phyloP scores from a whole-genome alignment of 1,140 invertebrate genomes.

The Octopus sinensis region DNA sequence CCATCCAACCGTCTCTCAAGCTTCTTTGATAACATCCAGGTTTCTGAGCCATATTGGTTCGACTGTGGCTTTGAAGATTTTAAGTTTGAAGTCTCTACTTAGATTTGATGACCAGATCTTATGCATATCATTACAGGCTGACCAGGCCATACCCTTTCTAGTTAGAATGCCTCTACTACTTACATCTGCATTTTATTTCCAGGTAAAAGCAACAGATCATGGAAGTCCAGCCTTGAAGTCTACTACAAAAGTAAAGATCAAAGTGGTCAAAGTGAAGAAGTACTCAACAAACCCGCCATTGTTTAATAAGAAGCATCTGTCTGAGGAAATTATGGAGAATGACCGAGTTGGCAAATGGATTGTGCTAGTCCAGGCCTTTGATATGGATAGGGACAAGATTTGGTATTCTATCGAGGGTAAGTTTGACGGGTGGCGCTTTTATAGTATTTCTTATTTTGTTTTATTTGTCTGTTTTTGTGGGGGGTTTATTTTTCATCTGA shows the following conservation, averaged over 20 bases:
- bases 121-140: no score
- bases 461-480: no score
- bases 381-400: conserved; percentile 77
- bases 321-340: conserved; percentile 76
- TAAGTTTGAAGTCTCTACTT: no score
- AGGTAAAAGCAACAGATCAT: conserved; percentile 79
- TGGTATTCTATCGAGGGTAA: conserved; percentile 88
- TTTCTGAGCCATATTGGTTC: no score
- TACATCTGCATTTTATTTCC: not conserved
- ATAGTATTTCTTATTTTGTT: not conserved
- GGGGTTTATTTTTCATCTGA: no score
- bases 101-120: no score
- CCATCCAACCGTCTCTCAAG: no score
- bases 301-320: conserved; percentile 65
- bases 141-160: no score
- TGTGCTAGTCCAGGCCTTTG: conserved; percentile 74
- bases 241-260: conserved; percentile 65
- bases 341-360: conserved; percentile 81
- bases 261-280: conserved; percentile 41
- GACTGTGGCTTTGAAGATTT: no score
- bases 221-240: conserved; percentile 67
- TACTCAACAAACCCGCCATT: conserved; percentile 65
- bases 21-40: no score
- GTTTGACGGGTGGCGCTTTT: conserved; percentile 37
- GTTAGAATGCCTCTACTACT: no score